Evolutionary conservation across 2,888 invertebrate species (phyloP), one percentile per base, ranked within the genome.

Genomic region (Laothoe populi): DNA sequence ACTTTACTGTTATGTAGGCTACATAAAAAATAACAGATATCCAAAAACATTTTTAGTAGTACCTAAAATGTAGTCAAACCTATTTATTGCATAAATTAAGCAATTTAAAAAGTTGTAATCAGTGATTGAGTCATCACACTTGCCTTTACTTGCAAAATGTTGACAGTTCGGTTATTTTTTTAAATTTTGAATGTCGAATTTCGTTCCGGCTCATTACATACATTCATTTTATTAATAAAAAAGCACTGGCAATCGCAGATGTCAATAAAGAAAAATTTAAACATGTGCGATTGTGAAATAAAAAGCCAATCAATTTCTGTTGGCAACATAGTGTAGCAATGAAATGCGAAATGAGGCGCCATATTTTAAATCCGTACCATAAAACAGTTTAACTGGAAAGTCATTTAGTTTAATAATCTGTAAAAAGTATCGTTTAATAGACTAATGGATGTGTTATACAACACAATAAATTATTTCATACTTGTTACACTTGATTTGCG

Each of bases 371-470:
- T 57, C 53, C 59, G 46, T 19, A 10, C 19, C 49, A 49, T 49
- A 35, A 19, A 53, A 53, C 31, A 53, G 53, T 61, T 45, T 61
- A 59, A 45, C 59, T 53, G 63, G 63, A 71, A 69, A 70, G 64
- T 67, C 61, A 63, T 70, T 70, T 67, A 57, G 62, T 63, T 10
- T 5, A 40, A 62, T 65, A 16, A 60, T 24, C 31, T 60, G 57
- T 59, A 42, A 44, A 63, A 64, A 46, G 59, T 13, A 5, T 63
- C 23, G 46, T 62, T 53, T 66, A 62, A 24, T 48, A 59, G 63
- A 59, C 23, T 59, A 57, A 24, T 31, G 23, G 53, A 10, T 19
- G 53, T 31, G 31, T 35, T 35, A 35, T 53, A 53, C 35, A 53
- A 53, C 31, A 10, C 60, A 23, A 48, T 63, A 60, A 63, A 60